Base-by-base conservation (phyloP, 2,888 invertebrate species). In the Ophioninae sp. region DNA sequence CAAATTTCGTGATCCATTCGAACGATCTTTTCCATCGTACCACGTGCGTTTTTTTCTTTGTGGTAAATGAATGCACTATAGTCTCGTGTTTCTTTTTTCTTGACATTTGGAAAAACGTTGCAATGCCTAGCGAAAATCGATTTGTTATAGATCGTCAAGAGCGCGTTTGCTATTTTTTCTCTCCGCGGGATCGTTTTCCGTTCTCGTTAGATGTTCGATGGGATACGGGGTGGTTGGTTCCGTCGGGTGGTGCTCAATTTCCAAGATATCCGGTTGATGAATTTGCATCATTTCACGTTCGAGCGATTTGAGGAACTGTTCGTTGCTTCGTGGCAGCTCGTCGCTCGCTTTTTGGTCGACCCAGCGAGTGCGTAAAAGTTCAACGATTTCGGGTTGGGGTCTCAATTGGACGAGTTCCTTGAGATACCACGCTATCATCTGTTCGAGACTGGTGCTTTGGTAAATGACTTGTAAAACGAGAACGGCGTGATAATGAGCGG, bases 111-210 rank as follows among this genome's bases (percentile, higher is more conserved):
- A 37, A 63, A n/a, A 68, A 76, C 41, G 22, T 59, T 22, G 73
- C 59, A 22, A 10, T 63, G 44, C 39, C 76, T 82, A 79, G 58
- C 64, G 79, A 64, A 59, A 56, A 82, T 79, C 56, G 74, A 76
- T 56, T 39, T 59, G 84, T 90, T 91, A 91, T 86, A 91, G 89
- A 83, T 91, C 90, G 82, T 90, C 89, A 64, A 87, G 87, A 87
- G 87, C 86, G 87, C 88, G 91, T 88, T 87, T 88, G 20, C 78
- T 82, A 44, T 72, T 81, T n/a, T 75, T 65, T 78, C 85, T 83
- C 69, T 80, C 79, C 76, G 85, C 78, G 63, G 85, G 78, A 7
- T 81, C 81, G 75, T 71, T 82, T 68, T 82, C 74, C 64, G 72
- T 41, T 74, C 87, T 81, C 10, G 23, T 84, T 39, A 63, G 56